A percentile compares a stretch with the other conserved stretches of the same genome.
Evolutionary conservation across 2,888 invertebrate genomes (phyloP).

Genomic region (Drosophila colorata): DNA sequence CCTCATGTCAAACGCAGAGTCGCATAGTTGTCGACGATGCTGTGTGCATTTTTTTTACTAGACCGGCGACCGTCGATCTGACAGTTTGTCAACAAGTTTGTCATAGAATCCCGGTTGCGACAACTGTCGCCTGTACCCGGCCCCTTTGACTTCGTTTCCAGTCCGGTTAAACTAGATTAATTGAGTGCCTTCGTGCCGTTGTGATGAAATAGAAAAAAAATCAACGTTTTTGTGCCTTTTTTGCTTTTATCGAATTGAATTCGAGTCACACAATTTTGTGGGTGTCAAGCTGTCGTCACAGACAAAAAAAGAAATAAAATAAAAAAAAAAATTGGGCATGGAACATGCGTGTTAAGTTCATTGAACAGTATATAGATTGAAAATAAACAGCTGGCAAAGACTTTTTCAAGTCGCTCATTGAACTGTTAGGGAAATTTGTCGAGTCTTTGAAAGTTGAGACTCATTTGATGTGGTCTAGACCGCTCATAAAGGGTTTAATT

Average conservation of each 20-base stretch:
- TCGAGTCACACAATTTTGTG: conserved; percentile 63
- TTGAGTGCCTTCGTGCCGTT: conserved; percentile 67
- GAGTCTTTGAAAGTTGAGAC: conserved; percentile 8
- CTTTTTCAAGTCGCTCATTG: conserved; percentile 51
- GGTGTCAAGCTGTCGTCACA: conserved; percentile 47
- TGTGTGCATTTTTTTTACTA: conserved; percentile 18
- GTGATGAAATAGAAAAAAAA: conserved; percentile 43
- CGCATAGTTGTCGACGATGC: conserved; percentile 13
- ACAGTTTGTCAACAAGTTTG: conserved; percentile 74
- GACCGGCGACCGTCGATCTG: conserved; percentile 31
- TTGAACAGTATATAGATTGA: conserved; percentile 73
- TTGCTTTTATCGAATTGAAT: conserved; percentile 51
- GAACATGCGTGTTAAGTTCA: conserved; percentile 68
- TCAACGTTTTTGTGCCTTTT: conserved; percentile 35
- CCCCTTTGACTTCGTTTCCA: conserved; percentile 59
- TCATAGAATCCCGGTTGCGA: conserved; percentile 60
- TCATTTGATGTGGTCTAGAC: conserved; percentile 50
- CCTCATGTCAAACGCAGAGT: conserved; percentile 11
- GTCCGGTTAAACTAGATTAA: conserved; percentile 82
- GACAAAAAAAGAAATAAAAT: conserved; percentile 23
- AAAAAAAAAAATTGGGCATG: conserved; percentile 23
- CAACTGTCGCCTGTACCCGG: conserved; percentile 32
- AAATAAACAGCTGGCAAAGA: conserved; percentile 54
- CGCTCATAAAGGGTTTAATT: background rate
- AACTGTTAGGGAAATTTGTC: conserved; percentile 34